Percentiles rank a stretch among this genome's conserved stretches.
These are phyloP conservation scores for Pentamera pediparva DNA, from an alignment of 53 echinoderm and acorn worm species.

Conservation along the genomic window DNA sequence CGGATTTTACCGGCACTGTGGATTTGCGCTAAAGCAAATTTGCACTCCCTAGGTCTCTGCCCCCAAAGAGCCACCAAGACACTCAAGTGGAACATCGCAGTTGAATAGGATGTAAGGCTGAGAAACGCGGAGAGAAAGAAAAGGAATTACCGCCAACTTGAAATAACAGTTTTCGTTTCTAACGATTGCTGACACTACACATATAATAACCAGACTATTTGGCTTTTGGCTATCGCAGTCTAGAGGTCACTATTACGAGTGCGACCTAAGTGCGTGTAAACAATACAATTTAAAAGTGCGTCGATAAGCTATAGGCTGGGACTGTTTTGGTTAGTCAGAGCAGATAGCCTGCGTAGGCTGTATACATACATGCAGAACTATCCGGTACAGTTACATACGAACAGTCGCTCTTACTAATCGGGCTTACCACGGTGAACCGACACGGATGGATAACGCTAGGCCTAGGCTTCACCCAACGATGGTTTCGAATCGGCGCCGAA, in stretches of 20 bases:
- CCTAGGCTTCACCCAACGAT: no score
- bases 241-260: slow-evolving; percentile 32
- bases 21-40: slow-evolving; percentile 14
- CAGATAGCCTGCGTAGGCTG: no score
- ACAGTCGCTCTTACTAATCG: no score
- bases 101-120: not conserved
- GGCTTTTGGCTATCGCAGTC: no score
- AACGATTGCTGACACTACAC: no score
- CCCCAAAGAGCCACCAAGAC: slow-evolving; percentile 6
- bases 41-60: slow-evolving; percentile 8
- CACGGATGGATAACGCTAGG: no score
- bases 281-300: not conserved
- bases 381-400: no score
- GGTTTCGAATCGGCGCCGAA: not conserved
- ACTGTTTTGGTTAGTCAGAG: no score
- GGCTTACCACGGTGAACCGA: no score
- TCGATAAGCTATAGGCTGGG: no score
- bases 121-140: not conserved
- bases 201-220: not conserved
- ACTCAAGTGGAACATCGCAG: not conserved
- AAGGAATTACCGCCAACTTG: not conserved
- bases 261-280: not conserved
- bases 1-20: no score
- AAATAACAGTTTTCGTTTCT: slow-evolving; percentile 30
- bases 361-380: no score